These are phyloP conservation scores for Tachycineta bicolor DNA, from an alignment of 2,113 vertebrate species.

Conservation along the genomic window DNA sequence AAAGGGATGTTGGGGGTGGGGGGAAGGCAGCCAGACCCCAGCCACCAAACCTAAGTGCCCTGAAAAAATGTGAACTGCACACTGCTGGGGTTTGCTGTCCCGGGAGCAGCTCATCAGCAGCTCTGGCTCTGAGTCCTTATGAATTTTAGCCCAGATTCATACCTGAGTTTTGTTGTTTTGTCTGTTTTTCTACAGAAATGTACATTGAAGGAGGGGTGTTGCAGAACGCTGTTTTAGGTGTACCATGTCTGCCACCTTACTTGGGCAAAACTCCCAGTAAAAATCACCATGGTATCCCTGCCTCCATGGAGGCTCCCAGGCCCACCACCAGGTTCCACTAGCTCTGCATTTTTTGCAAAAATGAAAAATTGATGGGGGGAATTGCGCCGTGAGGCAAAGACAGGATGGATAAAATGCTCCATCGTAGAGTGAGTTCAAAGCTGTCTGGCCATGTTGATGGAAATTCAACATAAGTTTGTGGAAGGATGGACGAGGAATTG, in stretches of 20 bases:
- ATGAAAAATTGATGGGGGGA: not conserved
- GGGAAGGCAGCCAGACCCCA: not conserved
- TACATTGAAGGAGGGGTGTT: not conserved
- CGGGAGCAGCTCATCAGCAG: not conserved
- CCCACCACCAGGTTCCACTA: not conserved
- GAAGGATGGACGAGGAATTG: not conserved
- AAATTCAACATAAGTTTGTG: not conserved
- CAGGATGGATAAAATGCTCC: not conserved
- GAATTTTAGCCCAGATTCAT: not conserved
- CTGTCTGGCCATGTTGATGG: not conserved
- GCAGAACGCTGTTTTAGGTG: not conserved
- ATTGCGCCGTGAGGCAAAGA: not conserved
- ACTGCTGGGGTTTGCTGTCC: not conserved
- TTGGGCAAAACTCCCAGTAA: not conserved
- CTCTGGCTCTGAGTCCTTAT: not conserved
- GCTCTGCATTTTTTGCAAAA: not conserved
- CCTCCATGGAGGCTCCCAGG: not conserved
- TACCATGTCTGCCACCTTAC: not conserved
- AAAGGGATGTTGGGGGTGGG: not conserved
- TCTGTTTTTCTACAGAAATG: not conserved
- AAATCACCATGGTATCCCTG: accelerated
- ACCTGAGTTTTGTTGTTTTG: not conserved
- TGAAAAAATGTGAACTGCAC: not conserved
- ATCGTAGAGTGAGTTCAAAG: not conserved
- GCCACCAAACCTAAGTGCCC: not conserved